Evolutionary conservation across 2,888 invertebrate species (phyloP).

Genomic region (Mylabris sibirica): DNA sequence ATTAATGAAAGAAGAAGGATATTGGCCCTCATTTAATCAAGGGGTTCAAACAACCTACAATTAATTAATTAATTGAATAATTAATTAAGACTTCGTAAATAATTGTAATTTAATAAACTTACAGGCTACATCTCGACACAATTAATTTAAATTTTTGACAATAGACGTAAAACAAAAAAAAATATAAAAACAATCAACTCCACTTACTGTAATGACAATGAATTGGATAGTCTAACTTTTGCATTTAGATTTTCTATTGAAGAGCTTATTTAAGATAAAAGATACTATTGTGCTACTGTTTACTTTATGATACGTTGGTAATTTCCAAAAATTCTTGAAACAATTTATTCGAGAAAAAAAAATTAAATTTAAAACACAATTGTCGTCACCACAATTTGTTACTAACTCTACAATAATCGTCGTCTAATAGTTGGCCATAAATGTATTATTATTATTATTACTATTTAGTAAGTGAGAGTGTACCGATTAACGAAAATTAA

Average conservation of each 20-base stretch:
- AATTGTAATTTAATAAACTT: background rate
- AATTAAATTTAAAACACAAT: too few species aligned
- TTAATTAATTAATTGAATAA: background rate
- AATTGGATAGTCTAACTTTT: background rate
- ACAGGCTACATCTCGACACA: background rate
- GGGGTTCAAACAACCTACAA: background rate
- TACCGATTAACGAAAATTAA: too few species aligned
- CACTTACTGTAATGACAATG: background rate
- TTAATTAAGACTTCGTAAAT: background rate
- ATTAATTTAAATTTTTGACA: background rate
- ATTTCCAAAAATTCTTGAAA: background rate
- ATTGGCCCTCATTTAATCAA: background rate
- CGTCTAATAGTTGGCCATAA: too few species aligned
- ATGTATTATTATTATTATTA: too few species aligned
- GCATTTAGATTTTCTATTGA: background rate
- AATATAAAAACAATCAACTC: background rate
- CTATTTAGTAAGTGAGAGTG: too few species aligned
- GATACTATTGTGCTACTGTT: constrained; percentile 15
- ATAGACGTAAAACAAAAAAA: background rate
- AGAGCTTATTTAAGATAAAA: background rate
- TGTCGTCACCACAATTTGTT: too few species aligned
- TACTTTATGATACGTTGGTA: constrained; percentile 24
- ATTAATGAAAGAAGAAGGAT: background rate
- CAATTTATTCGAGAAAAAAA: background rate
- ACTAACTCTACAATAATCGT: too few species aligned